Conservation (phyloP, 2,888 invertebrate genomes). For the Philaethria dido region DNA sequence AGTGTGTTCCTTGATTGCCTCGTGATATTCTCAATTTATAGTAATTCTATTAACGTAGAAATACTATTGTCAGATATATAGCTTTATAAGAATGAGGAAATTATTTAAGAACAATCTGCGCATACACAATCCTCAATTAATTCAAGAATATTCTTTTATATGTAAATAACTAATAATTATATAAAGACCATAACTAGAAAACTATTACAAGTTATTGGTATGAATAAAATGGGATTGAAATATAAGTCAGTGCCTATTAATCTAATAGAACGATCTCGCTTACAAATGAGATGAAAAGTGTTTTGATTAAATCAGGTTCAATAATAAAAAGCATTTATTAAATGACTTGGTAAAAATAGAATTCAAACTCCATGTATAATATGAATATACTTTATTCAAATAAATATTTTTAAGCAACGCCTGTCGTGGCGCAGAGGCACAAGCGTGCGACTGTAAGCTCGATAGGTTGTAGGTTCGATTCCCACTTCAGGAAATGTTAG, state of each 20-base stretch:
- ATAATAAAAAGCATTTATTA: slow-evolving; percentile 7
- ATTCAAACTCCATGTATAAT: not conserved
- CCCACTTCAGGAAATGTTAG: no score
- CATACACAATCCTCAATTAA: no score
- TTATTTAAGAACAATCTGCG: no score
- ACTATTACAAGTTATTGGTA: not conserved
- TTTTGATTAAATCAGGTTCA: not conserved
- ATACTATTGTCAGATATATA: not conserved
- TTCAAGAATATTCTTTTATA: no score
- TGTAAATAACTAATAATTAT: no score
- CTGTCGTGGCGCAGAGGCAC: no score
- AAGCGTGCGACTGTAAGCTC: no score
- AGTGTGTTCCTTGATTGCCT: slow-evolving; percentile 9
- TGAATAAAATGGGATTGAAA: slow-evolving; percentile 7
- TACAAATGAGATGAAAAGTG: slow-evolving; percentile 6
- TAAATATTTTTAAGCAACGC: not conserved
- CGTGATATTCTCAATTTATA: slow-evolving; percentile 30
- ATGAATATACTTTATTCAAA: slow-evolving; percentile 12
- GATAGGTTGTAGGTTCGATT: no score
- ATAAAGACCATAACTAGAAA: not conserved
- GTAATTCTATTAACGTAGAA: slow-evolving; percentile 1
- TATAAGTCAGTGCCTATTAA: not conserved
- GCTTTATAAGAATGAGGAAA: no score
- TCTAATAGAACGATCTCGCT: not conserved
- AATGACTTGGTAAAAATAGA: not conserved